Percentiles rank a stretch among this genome's conserved stretches.
Evolutionary conservation across 2,888 invertebrate species (phyloP).

Genomic region (Drosophila sordidula): DNA sequence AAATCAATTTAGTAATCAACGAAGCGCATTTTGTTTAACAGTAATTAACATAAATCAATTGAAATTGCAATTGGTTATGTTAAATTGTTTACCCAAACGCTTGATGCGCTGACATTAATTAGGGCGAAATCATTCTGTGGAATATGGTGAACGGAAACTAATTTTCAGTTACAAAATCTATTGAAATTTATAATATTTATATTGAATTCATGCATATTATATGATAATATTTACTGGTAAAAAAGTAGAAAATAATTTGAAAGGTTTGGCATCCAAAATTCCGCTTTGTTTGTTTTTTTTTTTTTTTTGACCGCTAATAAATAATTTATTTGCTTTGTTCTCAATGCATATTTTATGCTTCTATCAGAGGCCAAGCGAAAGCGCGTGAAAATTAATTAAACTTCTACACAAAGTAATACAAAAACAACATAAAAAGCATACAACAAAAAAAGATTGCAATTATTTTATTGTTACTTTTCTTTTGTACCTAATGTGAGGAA

Average conservation of each 20-base stretch:
- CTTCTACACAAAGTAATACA: constrained; percentile 4
- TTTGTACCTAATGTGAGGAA: constrained; percentile 6
- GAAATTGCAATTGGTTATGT: constrained; percentile 47
- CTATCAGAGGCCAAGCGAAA: constrained; percentile 14
- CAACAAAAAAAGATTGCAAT: constrained; percentile 6
- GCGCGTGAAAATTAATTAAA: constrained; percentile 62
- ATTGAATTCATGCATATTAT: constrained; percentile 8
- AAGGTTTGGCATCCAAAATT: constrained; percentile 25
- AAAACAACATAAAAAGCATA: constrained; percentile 5
- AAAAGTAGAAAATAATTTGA: constrained; percentile 6
- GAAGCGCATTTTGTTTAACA: constrained; percentile 67
- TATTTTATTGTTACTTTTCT: constrained; percentile 9
- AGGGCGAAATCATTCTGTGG: constrained; percentile 3
- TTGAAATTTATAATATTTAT: background rate
- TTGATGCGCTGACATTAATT: constrained; percentile 34
- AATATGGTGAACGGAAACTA: background rate
- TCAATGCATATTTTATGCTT: constrained; percentile 29
- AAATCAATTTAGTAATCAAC: constrained; percentile 74
- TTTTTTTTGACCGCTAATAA: constrained; percentile 9
- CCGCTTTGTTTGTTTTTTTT: constrained; percentile 10
- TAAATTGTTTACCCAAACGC: constrained; percentile 57
- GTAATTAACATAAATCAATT: constrained; percentile 80
- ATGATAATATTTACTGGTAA: constrained; percentile 3
- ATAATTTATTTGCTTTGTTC: constrained; percentile 31
- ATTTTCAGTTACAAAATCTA: background rate